Evolutionary conservation across 2,113 vertebrate genomes (phyloP).

Genomic region (Pangasianodon gigas): DNA sequence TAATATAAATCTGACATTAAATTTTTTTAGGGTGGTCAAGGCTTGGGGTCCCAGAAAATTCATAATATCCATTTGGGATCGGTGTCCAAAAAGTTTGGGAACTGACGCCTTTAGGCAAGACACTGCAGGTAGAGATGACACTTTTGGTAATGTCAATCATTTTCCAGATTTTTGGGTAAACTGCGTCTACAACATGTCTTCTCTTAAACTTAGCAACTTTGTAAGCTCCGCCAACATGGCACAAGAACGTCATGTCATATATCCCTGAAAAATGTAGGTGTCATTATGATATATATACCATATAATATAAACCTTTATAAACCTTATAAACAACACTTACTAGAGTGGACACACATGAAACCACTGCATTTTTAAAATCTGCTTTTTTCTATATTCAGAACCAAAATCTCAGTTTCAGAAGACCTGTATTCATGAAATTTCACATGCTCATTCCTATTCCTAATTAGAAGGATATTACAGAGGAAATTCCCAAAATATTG

Average conservation of each 20-base stretch:
- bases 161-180: neutral
- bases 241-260: neutral
- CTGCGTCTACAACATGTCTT: neutral
- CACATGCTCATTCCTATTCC: neutral
- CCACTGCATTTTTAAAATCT: neutral
- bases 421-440: neutral
- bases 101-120: neutral
- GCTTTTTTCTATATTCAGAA: neutral
- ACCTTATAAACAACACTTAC: no score
- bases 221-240: neutral
- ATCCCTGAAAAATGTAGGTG: neutral
- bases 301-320: no score
- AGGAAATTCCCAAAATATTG: neutral
- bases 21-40: neutral
- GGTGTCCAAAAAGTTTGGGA: neutral
- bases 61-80: neutral
- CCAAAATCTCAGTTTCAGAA: neutral
- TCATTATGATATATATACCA: no score
- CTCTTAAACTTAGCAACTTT: neutral
- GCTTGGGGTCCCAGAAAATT: neutral
- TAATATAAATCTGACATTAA: neutral
- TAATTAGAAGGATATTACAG: neutral
- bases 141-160: neutral
- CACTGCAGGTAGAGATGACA: neutral
- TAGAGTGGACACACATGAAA: neutral